Evolutionary conservation across 2,888 invertebrate species (phyloP), one percentile per base, ranked within the genome.

Genomic region (Drosophila nigritarsus): DNA sequence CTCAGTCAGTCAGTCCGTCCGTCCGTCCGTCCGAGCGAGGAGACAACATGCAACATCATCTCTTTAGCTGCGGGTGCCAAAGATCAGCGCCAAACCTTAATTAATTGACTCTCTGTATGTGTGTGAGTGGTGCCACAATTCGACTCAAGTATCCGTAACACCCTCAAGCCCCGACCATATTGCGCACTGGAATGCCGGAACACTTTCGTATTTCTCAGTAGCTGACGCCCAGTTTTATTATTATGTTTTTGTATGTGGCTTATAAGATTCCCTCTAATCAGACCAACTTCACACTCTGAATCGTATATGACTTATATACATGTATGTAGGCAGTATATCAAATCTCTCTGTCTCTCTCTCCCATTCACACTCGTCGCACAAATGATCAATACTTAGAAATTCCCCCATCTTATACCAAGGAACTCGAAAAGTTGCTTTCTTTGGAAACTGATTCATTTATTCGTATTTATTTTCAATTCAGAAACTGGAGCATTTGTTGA

Each of bases 1-100:
- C 1, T 32, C 53, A 34, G 15, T 5, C 53, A 34, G 32, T 53
- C 11, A 3, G 34, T 6, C 34, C 18, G 53, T 6, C 34, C 3
- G n/a, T 20, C 20, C 18, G 24, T n/a, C 18, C 15, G 32, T 24
- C 6, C 45, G 15, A 45, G 3, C 27, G 32, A 20, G 51, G 24
- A 45, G 34, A 54, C 53, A 58, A 60, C 50, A 68, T 48, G 55
- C 59, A 65, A 63, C 64, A 67, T 71, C 76, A n/a, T 55, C 62
- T 71, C 76, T 49, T 50, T 48, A 48, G 73, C 78, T 76, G 58
- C 63, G 90, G 87, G 87, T 89, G 91, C 90, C 90, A 90, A 90
- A 90, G 91, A 90, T 91, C 90, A 90, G 69, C 89, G 78, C 75
- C 79, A 74, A 86, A 82, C 85, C 81, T 88, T 85, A 88, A 89